phyloP scores from a whole-genome alignment of 2,797 vertebrate genomes.

The Myotis planiceps region DNA sequence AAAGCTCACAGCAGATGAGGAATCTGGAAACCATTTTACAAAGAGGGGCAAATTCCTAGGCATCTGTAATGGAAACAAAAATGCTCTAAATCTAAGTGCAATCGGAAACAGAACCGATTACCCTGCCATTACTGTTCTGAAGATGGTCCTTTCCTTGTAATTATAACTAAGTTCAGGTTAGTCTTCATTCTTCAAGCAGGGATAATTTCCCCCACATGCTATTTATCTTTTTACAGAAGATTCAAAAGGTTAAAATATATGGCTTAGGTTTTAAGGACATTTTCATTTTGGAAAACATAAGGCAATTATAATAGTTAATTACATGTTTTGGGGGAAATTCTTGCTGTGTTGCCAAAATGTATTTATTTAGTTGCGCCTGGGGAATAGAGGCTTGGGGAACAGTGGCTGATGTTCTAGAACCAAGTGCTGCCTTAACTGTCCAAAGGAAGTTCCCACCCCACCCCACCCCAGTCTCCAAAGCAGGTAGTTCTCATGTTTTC shows the following conservation, averaged over 20 bases:
- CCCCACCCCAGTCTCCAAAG: background rate
- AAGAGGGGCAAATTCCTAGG: conserved; percentile 9
- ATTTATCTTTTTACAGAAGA: conserved; percentile 51
- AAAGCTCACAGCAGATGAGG: conserved; percentile 40
- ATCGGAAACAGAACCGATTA: background rate
- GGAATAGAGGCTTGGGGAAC: background rate
- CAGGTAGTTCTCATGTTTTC: background rate
- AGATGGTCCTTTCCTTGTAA: conserved; percentile 38
- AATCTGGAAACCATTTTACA: conserved; percentile 39
- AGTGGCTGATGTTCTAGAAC: background rate
- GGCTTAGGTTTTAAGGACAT: conserved; percentile 58
- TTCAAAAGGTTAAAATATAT: conserved; percentile 54
- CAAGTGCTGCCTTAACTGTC: background rate
- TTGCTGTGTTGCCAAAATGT: conserved; percentile 24
- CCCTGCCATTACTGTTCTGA: conserved; percentile 12
- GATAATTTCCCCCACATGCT: background rate
- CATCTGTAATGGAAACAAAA: conserved; percentile 47
- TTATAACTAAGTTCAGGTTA: conserved; percentile 59
- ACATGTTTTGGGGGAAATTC: background rate
- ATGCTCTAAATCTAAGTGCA: background rate
- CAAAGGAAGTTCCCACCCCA: background rate
- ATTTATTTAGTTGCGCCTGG: background rate
- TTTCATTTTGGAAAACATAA: conserved; percentile 61
- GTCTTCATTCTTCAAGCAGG: conserved; percentile 45
- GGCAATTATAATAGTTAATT: conserved; percentile 49